Percentiles rank a stretch among this genome's conserved stretches.
Conservation (phyloP, 2,888 invertebrate species). For the Girardia tigrina region DNA sequence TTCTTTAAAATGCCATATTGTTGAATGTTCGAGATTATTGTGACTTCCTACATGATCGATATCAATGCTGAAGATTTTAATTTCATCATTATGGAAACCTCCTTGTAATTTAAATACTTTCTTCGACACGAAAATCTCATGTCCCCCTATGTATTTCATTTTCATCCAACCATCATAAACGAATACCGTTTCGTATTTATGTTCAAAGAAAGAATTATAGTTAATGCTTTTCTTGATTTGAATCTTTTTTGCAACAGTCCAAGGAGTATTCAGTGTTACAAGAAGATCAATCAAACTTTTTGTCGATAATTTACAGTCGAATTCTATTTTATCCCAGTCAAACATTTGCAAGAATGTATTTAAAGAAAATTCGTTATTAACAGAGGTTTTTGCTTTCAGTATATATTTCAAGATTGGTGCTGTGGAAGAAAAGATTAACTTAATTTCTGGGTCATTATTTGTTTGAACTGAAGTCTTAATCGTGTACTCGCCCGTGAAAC, state of each 20-base stretch:
- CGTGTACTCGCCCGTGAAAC: not conserved
- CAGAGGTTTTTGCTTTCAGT: not conserved
- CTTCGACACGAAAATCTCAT: not conserved
- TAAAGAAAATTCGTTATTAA: not conserved
- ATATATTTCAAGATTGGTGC: not conserved
- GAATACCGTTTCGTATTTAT: not conserved
- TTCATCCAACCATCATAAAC: not conserved
- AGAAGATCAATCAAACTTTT: not conserved
- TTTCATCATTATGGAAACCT: not conserved
- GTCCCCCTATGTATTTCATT: not conserved
- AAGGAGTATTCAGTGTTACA: not conserved
- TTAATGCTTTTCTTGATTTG: not conserved
- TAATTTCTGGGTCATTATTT: not conserved
- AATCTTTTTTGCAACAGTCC: not conserved
- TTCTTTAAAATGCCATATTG: not conserved
- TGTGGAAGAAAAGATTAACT: not conserved
- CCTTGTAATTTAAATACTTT: not conserved
- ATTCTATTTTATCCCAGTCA: not conserved
- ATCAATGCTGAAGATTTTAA: not conserved
- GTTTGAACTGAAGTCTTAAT: not conserved
- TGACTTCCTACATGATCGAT: slow-evolving; percentile 1
- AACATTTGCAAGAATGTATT: not conserved
- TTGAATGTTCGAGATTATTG: not conserved
- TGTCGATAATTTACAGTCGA: not conserved
- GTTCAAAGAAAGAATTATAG: not conserved